phyloP scores from a whole-genome alignment of 2,888 invertebrate species.

The Peribatodes rhomboidaria region DNA sequence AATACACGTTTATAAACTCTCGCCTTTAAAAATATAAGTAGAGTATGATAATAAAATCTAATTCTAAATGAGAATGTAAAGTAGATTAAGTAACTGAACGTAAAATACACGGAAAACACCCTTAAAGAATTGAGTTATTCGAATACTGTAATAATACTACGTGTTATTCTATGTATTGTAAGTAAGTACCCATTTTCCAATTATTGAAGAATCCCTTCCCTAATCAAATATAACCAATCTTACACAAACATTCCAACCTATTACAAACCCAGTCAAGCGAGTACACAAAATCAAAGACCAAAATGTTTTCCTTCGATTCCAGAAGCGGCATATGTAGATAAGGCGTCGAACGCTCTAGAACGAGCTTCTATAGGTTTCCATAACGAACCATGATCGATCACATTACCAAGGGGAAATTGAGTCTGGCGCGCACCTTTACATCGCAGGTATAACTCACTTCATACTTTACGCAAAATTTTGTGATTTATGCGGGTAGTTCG shows the following conservation, averaged over 20 bases:
- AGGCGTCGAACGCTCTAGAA: conserved; percentile 27
- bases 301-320: conserved; percentile 36
- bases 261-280: conserved; percentile 25
- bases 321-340: conserved; percentile 33
- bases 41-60: no score
- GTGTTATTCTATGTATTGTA: background rate
- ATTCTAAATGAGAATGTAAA: no score
- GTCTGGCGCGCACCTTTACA: conserved; percentile 55
- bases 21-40: no score
- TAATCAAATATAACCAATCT: conserved; percentile 28
- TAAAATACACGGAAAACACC: background rate
- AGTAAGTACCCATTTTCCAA: conserved; percentile 8
- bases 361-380: conserved; percentile 34
- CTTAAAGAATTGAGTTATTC: background rate
- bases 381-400: conserved; percentile 62
- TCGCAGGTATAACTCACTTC: conserved; percentile 42
- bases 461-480: conserved; percentile 34
- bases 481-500: conserved; percentile 38
- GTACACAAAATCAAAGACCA: conserved; percentile 37
- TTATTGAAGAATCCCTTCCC: conserved; percentile 14
- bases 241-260: conserved; percentile 20
- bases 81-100: background rate
- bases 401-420: conserved; percentile 65
- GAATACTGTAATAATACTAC: background rate
- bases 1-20: no score